Evolutionary conservation across 1,140 invertebrate genomes (phyloP).

Genomic region (Sarcophaga peregrina): DNA sequence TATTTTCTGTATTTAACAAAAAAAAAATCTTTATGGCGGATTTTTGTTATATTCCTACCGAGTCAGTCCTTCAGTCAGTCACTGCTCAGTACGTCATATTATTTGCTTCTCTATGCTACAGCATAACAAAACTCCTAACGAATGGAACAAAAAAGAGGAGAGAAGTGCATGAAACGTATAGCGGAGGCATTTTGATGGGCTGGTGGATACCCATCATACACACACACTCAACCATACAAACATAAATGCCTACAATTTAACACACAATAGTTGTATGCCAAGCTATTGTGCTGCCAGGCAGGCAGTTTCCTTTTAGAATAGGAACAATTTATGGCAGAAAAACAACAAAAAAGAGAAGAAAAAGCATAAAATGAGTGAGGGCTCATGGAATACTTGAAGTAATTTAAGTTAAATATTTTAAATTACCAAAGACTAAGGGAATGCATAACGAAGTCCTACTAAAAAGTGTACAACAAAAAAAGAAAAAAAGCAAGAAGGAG

Average conservation of each 20-base stretch:
- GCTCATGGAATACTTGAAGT: conserved; percentile 25
- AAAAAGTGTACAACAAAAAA: neutral
- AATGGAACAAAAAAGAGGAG: neutral
- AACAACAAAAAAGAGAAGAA: neutral
- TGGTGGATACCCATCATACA: neutral
- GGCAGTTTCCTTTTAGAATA: conserved; percentile 29
- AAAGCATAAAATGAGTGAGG: neutral
- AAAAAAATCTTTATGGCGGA: conserved; percentile 7
- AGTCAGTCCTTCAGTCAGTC: neutral
- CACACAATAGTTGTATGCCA: neutral
- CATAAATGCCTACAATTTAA: neutral
- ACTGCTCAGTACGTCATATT: neutral
- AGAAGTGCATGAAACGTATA: neutral
- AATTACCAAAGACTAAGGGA: conserved; percentile 21
- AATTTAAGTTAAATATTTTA: conserved; percentile 41
- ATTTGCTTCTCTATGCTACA: neutral
- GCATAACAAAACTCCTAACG: neutral
- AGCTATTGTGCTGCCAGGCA: conserved; percentile 21
- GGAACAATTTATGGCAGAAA: conserved; percentile 34
- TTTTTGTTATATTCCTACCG: neutral
- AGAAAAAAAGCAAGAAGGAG: neutral
- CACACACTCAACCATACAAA: neutral
- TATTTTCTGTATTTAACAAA: neutral
- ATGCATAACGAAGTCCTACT: neutral
- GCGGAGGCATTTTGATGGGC: neutral